Percentiles rank a stretch among this genome's conserved stretches.
Evolutionary conservation across 2,797 vertebrate genomes (phyloP).

Genomic region (Menidia menidia): DNA sequence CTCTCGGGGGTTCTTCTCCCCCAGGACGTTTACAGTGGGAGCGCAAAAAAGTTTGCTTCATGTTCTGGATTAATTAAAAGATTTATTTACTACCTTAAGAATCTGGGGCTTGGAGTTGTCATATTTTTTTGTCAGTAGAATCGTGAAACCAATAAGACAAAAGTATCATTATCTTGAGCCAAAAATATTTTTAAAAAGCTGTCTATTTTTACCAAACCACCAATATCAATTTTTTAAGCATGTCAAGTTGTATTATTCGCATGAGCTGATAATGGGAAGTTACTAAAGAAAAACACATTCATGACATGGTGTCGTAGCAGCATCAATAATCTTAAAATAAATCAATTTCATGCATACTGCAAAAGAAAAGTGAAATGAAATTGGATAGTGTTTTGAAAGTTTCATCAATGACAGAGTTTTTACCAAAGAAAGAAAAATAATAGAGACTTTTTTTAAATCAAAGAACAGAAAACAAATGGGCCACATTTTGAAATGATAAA

Average conservation of each 20-base stretch:
- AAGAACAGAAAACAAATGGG: background rate
- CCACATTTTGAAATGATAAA: too few relatives aligned
- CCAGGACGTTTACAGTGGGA: conserved; percentile 36
- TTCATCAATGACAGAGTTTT: too few relatives aligned
- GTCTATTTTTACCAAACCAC: conserved; percentile 20
- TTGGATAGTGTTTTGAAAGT: too few relatives aligned
- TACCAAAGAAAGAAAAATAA: background rate
- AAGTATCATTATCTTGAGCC: conserved; percentile 7
- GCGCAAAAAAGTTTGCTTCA: conserved; percentile 33
- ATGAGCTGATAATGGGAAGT: background rate
- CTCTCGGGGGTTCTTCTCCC: conserved; percentile 48
- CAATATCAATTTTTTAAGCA: background rate
- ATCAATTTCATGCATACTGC: background rate
- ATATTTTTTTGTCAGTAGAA: conserved; percentile 16
- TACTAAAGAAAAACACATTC: background rate
- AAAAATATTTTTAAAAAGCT: conserved; percentile 8
- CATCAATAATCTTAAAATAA: background rate
- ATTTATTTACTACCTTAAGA: conserved; percentile 10
- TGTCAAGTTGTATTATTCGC: conserved; percentile 7
- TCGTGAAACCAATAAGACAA: conserved; percentile 6
- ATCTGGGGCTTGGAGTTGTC: conserved; percentile 26
- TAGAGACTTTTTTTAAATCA: background rate
- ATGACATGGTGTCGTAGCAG: background rate
- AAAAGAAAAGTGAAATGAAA: background rate
- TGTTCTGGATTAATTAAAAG: background rate